Conservation (phyloP, 2,888 invertebrate species). For the Xanthia icteritia region DNA sequence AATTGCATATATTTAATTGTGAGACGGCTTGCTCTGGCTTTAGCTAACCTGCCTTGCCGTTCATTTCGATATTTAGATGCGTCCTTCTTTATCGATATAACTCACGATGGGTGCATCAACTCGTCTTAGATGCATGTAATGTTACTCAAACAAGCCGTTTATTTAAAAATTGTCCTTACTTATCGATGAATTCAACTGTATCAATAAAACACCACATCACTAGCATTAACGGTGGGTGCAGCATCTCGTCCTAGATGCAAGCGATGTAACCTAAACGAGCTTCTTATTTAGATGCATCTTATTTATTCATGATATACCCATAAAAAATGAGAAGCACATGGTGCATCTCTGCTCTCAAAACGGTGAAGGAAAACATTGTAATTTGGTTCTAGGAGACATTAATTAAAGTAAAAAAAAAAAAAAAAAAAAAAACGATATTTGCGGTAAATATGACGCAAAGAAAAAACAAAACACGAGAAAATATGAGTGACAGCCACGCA, state of each 20-base stretch:
- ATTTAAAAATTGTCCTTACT: constrained; percentile 8
- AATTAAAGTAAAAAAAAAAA: too few species aligned
- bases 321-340: neutral
- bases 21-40: too few species aligned
- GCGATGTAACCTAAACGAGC: constrained; percentile 40
- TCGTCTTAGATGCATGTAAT: constrained; percentile 38
- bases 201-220: constrained; percentile 47
- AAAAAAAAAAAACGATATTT: too few species aligned
- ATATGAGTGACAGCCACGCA: too few species aligned
- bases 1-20: too few species aligned
- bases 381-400: too few species aligned
- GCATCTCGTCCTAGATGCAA: constrained; percentile 58
- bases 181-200: constrained; percentile 16
- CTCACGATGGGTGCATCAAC: constrained; percentile 58
- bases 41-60: neutral
- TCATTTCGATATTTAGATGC: neutral
- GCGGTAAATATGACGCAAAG: too few species aligned
- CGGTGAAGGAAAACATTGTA: neutral
- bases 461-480: too few species aligned
- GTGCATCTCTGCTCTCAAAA: neutral
- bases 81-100: constrained; percentile 14
- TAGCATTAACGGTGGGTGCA: constrained; percentile 56
- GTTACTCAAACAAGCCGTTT: too few species aligned
- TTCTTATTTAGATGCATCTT: constrained; percentile 31
- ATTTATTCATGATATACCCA: constrained; percentile 20